Evolutionary conservation across 2,888 invertebrate genomes (phyloP).

Genomic region (Octonoba sinensis): DNA sequence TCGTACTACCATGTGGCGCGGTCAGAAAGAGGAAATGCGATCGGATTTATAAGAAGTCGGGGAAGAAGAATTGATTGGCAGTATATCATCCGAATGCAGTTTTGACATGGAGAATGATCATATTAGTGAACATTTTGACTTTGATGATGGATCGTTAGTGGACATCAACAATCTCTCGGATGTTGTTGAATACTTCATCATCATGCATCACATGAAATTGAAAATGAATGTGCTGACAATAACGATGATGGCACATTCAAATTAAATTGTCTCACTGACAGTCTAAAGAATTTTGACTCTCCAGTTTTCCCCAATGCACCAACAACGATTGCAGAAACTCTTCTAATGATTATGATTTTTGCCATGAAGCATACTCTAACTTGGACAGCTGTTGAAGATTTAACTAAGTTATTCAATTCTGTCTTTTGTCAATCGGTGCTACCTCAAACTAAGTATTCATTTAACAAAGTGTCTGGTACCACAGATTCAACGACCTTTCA

Average conservation of each 20-base stretch:
- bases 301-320: constrained; percentile 10
- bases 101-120: background rate
- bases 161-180: background rate
- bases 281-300: constrained; percentile 18
- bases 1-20: constrained; percentile 10
- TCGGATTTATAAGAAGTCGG: background rate
- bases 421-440: constrained; percentile 6
- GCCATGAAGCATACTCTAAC: constrained; percentile 22
- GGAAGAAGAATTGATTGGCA: too few species aligned
- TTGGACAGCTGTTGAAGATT: constrained; percentile 19
- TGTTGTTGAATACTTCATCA: background rate
- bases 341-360: constrained; percentile 20
- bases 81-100: background rate
- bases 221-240: background rate
- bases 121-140: background rate
- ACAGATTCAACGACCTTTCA: constrained; percentile 10
- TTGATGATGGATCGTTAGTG: background rate
- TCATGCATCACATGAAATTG: background rate
- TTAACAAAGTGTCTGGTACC: constrained; percentile 14
- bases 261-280: constrained; percentile 19
- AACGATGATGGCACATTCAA: constrained; percentile 7
- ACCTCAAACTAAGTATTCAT: constrained; percentile 10
- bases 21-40: too few species aligned
- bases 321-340: constrained; percentile 9
- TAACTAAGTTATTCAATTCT: constrained; percentile 9